phyloP scores from a whole-genome alignment of 2,113 vertebrate species.

The Callocephalon fimbriatum region DNA sequence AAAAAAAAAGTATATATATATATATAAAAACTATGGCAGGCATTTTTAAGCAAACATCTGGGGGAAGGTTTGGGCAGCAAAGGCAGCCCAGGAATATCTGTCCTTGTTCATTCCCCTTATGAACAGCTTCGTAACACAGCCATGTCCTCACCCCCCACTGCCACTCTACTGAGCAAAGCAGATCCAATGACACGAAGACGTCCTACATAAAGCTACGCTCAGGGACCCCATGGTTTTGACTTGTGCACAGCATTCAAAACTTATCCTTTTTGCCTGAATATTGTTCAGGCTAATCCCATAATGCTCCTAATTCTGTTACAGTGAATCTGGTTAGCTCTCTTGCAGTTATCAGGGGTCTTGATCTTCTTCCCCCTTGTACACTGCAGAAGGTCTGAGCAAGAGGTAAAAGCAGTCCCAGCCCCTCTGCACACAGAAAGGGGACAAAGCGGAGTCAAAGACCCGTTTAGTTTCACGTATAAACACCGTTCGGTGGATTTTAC shows the following conservation, averaged over 20 bases:
- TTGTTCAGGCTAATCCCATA: background rate
- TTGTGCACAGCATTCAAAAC: background rate
- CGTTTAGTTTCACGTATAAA: background rate
- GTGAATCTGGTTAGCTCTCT: background rate
- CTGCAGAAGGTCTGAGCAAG: background rate
- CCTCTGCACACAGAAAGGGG: background rate
- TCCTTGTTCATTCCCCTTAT: background rate
- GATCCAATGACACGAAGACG: background rate
- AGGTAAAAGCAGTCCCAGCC: background rate
- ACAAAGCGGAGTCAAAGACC: background rate
- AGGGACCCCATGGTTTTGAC: rapidly evolving
- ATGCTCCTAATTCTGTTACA: rapidly evolving
- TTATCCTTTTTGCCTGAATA: background rate
- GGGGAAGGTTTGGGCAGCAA: background rate
- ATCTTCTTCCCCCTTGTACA: rapidly evolving
- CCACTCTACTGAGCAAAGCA: background rate
- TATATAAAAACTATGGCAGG: background rate
- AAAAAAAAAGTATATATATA: too few species aligned
- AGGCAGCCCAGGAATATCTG: background rate
- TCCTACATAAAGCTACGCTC: rapidly evolving
- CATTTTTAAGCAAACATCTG: background rate
- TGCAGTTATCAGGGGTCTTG: background rate
- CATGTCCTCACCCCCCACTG: background rate
- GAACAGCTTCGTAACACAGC: rapidly evolving
- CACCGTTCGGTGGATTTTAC: background rate